These are phyloP conservation scores for Odontothrips loti DNA, from an alignment of 2,888 invertebrate genomes.

Conservation along the genomic window DNA sequence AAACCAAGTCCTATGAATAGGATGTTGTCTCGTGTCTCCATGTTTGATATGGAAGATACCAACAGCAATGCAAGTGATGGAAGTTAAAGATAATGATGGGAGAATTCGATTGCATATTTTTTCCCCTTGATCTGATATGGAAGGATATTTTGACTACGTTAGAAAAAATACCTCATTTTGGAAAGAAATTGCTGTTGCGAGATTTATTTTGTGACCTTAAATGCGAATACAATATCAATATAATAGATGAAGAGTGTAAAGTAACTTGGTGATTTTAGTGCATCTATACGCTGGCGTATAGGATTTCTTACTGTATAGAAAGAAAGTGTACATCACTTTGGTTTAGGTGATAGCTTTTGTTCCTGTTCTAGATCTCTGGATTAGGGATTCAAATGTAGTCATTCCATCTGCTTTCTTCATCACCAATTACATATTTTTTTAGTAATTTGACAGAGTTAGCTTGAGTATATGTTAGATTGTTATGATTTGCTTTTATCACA, in stretches of 20 bases:
- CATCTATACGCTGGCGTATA: conserved; percentile 25
- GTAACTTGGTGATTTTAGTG: no score
- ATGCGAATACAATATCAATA: conserved; percentile 33
- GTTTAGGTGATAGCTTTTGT: neutral
- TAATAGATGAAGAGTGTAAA: neutral
- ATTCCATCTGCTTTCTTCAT: conserved; percentile 37
- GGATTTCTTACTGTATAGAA: conserved; percentile 30
- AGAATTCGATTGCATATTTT: conserved; percentile 17
- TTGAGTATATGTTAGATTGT: neutral
- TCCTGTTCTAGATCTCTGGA: conserved; percentile 18
- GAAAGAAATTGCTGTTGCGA: conserved; percentile 28
- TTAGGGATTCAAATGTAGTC: conserved; percentile 29
- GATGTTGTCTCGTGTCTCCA: conserved; percentile 42
- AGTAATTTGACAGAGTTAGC: neutral
- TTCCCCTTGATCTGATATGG: neutral
- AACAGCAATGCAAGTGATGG: conserved; percentile 53
- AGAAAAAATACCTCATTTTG: conserved; percentile 18
- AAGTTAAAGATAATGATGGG: conserved; percentile 49
- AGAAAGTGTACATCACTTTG: neutral
- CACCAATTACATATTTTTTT: conserved; percentile 3
- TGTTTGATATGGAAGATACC: conserved; percentile 47
- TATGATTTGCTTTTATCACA: neutral
- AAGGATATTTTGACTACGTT: neutral
- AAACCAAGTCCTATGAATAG: conserved; percentile 45
- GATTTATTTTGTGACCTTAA: conserved; percentile 25